These are phyloP conservation scores for Diprion similis DNA, from an alignment of 1,140 invertebrate species.

Conservation along the genomic window DNA sequence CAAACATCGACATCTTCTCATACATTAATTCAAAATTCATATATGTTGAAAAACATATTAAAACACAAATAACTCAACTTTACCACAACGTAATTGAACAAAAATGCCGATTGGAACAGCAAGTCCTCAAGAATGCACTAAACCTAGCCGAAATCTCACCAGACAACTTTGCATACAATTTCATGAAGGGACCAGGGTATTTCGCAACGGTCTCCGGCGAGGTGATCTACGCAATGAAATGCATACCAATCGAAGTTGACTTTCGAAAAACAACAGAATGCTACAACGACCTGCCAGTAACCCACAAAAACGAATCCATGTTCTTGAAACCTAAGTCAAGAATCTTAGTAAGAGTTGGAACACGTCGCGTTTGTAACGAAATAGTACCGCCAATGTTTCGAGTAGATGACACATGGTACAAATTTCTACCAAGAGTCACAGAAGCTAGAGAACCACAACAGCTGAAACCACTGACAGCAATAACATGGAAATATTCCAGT, in stretches of 20 bases:
- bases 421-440: neutral
- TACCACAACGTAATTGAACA: constrained; percentile 28
- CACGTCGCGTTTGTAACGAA: neutral
- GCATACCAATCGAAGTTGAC: constrained; percentile 15
- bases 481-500: constrained; percentile 6
- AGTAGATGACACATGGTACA: constrained; percentile 11
- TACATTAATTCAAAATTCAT: constrained; percentile 37
- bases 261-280: constrained; percentile 1
- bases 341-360: neutral
- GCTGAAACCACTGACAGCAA: neutral
- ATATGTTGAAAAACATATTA: constrained; percentile 29
- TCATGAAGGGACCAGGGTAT: constrained; percentile 32
- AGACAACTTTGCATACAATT: constrained; percentile 29
- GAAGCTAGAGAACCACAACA: neutral
- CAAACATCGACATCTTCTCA: constrained; percentile 32
- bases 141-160: constrained; percentile 22
- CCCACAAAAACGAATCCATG: constrained; percentile 10
- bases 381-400: neutral
- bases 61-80: constrained; percentile 16
- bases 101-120: constrained; percentile 28
- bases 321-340: constrained; percentile 11
- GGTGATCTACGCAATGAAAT: constrained; percentile 28
- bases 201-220: constrained; percentile 23
- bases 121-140: constrained; percentile 25
- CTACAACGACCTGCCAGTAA: constrained; percentile 12